Conservation (phyloP, 2,888 invertebrate genomes). For the Caenorhabditis doughertyi region DNA sequence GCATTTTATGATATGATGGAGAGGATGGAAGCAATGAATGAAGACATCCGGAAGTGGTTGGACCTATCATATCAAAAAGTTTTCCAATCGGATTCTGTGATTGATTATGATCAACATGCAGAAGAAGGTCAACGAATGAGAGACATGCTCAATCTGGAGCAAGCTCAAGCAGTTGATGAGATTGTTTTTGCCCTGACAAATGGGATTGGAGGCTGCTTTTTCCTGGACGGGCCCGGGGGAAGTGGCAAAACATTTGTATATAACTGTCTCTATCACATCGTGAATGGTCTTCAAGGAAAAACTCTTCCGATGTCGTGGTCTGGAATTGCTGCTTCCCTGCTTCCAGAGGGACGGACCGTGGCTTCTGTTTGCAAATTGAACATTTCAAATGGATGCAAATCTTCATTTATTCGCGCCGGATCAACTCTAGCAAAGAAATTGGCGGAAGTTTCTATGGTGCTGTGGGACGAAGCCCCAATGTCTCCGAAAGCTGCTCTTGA, state of each 20-base stretch:
- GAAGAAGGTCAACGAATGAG: background rate
- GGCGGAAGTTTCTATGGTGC: background rate
- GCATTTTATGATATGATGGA: slow-evolving; percentile 34
- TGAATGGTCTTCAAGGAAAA: too few species aligned
- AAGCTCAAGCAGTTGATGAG: slow-evolving; percentile 30
- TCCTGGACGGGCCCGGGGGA: too few species aligned
- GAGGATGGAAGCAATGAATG: slow-evolving; percentile 5
- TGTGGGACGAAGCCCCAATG: slow-evolving; percentile 51
- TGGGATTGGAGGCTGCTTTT: too few species aligned
- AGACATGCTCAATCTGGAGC: slow-evolving; percentile 27
- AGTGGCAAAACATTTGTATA: too few species aligned
- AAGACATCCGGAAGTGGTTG: slow-evolving; percentile 1
- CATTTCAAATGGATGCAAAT: slow-evolving; percentile 8
- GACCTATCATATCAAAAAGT: background rate
- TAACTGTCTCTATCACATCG: too few species aligned
- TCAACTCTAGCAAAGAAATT: background rate
- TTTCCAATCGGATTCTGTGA: background rate
- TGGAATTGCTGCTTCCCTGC: too few species aligned
- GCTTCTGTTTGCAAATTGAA: background rate
- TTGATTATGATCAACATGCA: slow-evolving; percentile 18
- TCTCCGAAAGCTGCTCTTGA: slow-evolving; percentile 6
- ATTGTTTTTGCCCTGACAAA: too few species aligned
- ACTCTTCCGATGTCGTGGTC: too few species aligned
- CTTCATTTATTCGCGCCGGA: background rate
- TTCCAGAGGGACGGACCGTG: too few species aligned